phyloP scores from a whole-genome alignment of 2,888 invertebrate genomes.

The Acanthosepion lycidas region DNA sequence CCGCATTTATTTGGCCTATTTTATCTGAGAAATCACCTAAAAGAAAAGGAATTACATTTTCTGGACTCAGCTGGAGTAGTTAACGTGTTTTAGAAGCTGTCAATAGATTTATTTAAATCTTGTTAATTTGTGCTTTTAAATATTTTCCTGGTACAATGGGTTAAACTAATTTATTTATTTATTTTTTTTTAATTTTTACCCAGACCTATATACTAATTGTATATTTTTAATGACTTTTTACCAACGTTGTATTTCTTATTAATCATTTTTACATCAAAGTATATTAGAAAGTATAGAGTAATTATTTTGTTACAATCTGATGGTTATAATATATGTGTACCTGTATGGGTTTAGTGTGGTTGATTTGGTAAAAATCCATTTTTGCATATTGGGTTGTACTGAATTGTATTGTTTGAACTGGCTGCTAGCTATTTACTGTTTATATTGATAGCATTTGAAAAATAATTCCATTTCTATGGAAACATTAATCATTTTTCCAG shows the following conservation, averaged over 20 bases:
- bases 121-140: background rate
- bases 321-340: background rate
- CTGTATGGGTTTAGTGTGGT: background rate
- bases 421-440: background rate
- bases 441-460: conserved; percentile 16
- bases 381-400: background rate
- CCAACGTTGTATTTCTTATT: background rate
- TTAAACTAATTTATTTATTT: background rate
- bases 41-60: background rate
- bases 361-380: background rate
- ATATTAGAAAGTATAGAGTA: background rate
- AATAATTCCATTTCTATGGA: background rate
- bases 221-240: conserved; percentile 21
- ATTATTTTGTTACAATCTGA: background rate
- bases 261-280: background rate
- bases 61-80: background rate
- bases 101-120: background rate
- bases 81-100: background rate
- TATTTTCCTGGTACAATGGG: background rate
- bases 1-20: background rate
- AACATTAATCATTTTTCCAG: background rate
- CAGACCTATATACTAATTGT: background rate
- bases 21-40: background rate
- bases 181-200: background rate
- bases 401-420: background rate